phyloP scores from a whole-genome alignment of 1,140 invertebrate genomes.

The Aphidius ervi region DNA sequence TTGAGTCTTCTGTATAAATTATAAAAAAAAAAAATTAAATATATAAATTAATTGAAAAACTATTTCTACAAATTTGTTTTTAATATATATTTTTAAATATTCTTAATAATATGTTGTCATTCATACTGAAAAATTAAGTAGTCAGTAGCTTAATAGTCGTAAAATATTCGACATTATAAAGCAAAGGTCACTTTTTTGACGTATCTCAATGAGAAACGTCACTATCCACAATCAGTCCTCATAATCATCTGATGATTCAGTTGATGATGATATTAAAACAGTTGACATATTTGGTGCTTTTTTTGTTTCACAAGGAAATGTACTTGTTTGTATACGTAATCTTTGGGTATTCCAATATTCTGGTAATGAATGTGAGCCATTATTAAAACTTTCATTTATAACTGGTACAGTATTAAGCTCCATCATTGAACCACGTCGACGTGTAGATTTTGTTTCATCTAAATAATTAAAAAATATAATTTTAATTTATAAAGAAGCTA shows the following conservation, averaged over 20 bases:
- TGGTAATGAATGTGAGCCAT: conserved; percentile 46
- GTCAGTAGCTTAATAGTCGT: conserved; percentile 35
- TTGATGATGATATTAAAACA: conserved; percentile 47
- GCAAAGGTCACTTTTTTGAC: conserved; percentile 30
- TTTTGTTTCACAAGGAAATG: conserved; percentile 36
- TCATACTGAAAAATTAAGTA: conserved; percentile 36
- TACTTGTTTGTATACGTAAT: conserved; percentile 34
- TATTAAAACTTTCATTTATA: conserved; percentile 34
- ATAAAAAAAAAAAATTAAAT: too few species aligned
- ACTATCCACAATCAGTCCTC: conserved; percentile 45
- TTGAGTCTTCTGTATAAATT: too few species aligned
- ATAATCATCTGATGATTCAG: conserved; percentile 48
- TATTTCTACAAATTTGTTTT: too few species aligned
- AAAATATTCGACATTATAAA: conserved; percentile 38
- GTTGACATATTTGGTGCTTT: conserved; percentile 44
- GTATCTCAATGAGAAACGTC: conserved; percentile 36
- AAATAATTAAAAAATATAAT: conserved; percentile 5
- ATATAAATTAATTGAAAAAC: too few species aligned
- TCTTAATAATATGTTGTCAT: conserved; percentile 7
- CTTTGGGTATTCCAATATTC: conserved; percentile 46
- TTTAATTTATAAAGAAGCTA: not conserved
- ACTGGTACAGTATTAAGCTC: conserved; percentile 43
- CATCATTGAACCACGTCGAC: conserved; percentile 50
- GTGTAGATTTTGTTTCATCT: conserved; percentile 26
- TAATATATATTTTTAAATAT: not conserved